Evolutionary conservation across 1,140 invertebrate species (phyloP), one percentile per base, ranked within the genome.

Genomic region (Laupala kohalensis): DNA sequence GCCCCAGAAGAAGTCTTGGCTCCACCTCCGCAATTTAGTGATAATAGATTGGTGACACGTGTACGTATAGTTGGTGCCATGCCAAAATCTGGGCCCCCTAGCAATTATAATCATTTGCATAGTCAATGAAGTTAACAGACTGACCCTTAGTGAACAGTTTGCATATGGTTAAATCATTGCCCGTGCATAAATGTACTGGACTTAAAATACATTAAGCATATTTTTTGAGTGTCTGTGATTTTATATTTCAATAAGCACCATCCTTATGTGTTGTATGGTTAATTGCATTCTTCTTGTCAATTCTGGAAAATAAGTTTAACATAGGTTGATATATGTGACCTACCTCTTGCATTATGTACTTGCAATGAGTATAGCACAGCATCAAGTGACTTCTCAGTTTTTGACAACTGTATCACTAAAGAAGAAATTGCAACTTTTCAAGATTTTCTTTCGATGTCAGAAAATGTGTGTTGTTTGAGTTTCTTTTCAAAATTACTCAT

Each of bases 31-130:
- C 88, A 90, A 79, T 89, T 90, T 77, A 88, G 86, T 78, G 88
- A 89, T 76, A 82, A 70, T n/a, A 68, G 67, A 65, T 62, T 74
- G 62, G 67, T 73, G 67, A 83, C 82, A 76, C 83, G 87, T 72
- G 90, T 91, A 23, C 85, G 91, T 73, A 92, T 93, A 72, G 90
- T 93, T 25, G 91, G 90, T 37, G 87, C 90, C 64, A 86, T 92
- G 78, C 90, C 91, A 68, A 93, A 93, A 80, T 75, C 37, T 69
- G 69, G 30, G 67, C 74, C 67, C 68, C 3, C 30, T 64, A 67
- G 28, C 13, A 74, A 28, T 66, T 80, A 78, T 70, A 83, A 84
- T 68, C 78, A 83, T 68, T 76, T 85, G 27, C 84, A 84, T 71
- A 85, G 82, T 76, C 84, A 85, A 77, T 86, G 67, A 68, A 27